Base-by-base conservation (phyloP, 2,113 vertebrate genomes). In the Daboia siamensis region DNA sequence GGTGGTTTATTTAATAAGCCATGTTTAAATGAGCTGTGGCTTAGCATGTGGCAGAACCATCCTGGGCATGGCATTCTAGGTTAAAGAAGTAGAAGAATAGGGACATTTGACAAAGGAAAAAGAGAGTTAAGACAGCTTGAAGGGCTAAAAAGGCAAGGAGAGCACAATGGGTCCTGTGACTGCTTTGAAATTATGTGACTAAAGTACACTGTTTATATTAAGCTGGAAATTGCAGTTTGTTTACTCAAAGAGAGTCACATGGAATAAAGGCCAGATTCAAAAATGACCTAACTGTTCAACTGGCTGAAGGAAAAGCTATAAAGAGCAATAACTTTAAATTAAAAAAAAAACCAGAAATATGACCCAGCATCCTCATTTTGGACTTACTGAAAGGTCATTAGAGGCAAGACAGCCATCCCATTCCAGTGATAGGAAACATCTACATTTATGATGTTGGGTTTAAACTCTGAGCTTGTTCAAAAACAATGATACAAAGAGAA, bases 401-500 rank as follows among this genome's bases (percentile, higher is more conserved):
- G 17, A 24, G 7, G 11, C 29, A 92, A 88, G 54, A 20, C 39
- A 39, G 15, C 23, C 55, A 55, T 23, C 23, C 33, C 15, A 46
- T 46, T 74, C 51, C 86, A 52, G 3, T 23, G 52, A 6, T 21
- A 86, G 24, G 20, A 87, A 91, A 51, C 55, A 39, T 90, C 64
- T 93, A 51, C 51, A 90, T 95, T 96, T 51, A 29, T n/a, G 23
- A 39, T 23, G 9, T 56, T 48, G 69, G 91, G 15, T n/a, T 80
- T 94, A 94, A 94, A 93, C 86, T 89, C 88, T 0, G 0, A 90
- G 55, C 94, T 95, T 94, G 52, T 69, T 94, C 91, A 96, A 91
- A 94, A 95, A 93, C 17, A 94, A n/a, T 93, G 93, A 91, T 95
- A 96, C 85, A 21, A 94, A 94, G 91, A 93, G 85, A 94, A 29